Percentiles rank a stretch among this genome's conserved stretches.
phyloP scores from a whole-genome alignment of 2,797 vertebrate species.

The Numenius phaeopus region DNA sequence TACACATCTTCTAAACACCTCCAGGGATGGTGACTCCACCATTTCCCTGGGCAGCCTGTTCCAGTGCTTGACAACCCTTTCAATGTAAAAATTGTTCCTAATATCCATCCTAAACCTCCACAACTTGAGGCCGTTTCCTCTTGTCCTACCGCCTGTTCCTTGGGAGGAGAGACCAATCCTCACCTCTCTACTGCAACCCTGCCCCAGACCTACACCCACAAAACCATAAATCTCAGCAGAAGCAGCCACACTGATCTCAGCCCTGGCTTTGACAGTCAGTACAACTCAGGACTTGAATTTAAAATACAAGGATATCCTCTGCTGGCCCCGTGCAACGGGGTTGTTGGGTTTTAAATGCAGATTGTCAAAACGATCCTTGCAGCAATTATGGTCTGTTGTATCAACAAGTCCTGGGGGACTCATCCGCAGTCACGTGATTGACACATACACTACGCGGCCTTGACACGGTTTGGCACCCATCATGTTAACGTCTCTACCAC shows the following conservation, averaged over 20 bases:
- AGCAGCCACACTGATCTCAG: neutral
- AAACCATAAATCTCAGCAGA: neutral
- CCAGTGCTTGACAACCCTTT: neutral
- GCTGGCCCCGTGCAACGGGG: neutral
- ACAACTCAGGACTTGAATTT: neutral
- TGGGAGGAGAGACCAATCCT: neutral
- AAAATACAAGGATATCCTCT: neutral
- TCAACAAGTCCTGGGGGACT: conserved; percentile 66
- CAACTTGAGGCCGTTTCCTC: neutral
- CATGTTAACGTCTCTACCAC: neutral
- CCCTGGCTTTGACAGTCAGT: neutral
- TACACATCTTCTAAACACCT: neutral
- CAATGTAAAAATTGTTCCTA: neutral
- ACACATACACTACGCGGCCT: neutral
- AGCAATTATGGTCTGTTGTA: conserved; percentile 61
- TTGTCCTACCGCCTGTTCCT: neutral
- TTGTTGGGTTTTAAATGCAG: conserved; percentile 65
- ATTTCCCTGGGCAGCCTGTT: neutral
- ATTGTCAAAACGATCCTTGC: conserved; percentile 41
- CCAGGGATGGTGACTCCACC: neutral
- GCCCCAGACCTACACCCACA: neutral
- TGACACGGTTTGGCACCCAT: neutral
- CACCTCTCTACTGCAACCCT: neutral
- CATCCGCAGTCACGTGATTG: conserved; percentile 17
- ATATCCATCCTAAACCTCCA: neutral